Percentiles rank a stretch among this genome's conserved stretches.
phyloP scores from a whole-genome alignment of 2,888 invertebrate species.

The Patella caerulea region DNA sequence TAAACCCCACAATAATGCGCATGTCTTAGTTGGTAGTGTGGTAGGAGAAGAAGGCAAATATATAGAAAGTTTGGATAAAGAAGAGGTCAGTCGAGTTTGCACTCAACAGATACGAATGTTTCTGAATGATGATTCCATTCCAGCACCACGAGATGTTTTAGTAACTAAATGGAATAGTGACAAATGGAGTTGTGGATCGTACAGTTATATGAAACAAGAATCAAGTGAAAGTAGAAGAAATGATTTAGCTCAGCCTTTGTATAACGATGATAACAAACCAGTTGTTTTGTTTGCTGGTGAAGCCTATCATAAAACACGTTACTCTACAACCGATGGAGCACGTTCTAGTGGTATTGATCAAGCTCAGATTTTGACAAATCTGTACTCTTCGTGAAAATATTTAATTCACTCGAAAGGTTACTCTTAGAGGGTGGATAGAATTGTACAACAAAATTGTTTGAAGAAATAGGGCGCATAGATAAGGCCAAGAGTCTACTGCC shows the following conservation, averaged over 20 bases:
- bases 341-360: slow-evolving; percentile 80
- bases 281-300: slow-evolving; percentile 86
- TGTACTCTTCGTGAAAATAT: neutral
- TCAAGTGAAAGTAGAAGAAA: slow-evolving; percentile 38
- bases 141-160: slow-evolving; percentile 79
- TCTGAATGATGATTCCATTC: slow-evolving; percentile 81
- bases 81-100: slow-evolving; percentile 79
- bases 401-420: too few species aligned
- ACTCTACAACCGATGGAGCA: slow-evolving; percentile 86
- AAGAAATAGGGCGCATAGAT: too few species aligned
- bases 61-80: slow-evolving; percentile 81
- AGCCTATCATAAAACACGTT: slow-evolving; percentile 83
- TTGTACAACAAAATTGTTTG: too few species aligned
- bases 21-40: slow-evolving; percentile 81
- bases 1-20: slow-evolving; percentile 80
- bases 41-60: slow-evolving; percentile 81
- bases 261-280: slow-evolving; percentile 70
- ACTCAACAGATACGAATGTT: slow-evolving; percentile 80
- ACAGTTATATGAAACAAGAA: slow-evolving; percentile 75
- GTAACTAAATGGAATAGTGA: slow-evolving; percentile 81
- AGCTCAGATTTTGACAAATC: neutral
- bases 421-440: too few species aligned
- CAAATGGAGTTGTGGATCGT: slow-evolving; percentile 82
- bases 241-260: slow-evolving; percentile 53
- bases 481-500: too few species aligned